Conservation (phyloP, 1,140 invertebrate species). For the Drosophila miranda region DNA sequence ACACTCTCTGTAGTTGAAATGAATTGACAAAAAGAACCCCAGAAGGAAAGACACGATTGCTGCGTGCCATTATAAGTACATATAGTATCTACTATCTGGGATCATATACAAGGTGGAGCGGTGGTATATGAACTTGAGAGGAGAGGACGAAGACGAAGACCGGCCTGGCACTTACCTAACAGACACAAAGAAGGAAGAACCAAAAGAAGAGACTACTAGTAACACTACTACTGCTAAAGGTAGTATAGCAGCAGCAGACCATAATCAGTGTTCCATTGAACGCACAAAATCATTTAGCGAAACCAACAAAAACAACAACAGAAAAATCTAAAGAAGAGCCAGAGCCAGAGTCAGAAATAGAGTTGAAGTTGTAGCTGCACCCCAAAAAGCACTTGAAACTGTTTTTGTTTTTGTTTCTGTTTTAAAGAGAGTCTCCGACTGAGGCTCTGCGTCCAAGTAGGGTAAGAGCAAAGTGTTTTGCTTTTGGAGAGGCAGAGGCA, state of each 20-base stretch:
- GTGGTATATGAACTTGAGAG: constrained; percentile 77
- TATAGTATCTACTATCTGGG: no score
- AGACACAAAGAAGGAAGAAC: constrained; percentile 61
- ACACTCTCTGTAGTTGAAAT: constrained; percentile 56
- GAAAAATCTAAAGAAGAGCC: constrained; percentile 32
- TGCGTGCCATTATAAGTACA: constrained; percentile 63
- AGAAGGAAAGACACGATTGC: constrained; percentile 54
- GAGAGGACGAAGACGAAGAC: constrained; percentile 15
- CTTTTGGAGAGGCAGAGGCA: constrained; percentile 45
- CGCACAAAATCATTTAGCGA: constrained; percentile 82
- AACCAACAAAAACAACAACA: constrained; percentile 69
- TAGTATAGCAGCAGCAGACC: constrained; percentile 50
- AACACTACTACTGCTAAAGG: constrained; percentile 13
- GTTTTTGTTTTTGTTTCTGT: constrained; percentile 66
- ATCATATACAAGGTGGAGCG: constrained; percentile 20
- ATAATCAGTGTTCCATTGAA: constrained; percentile 82
- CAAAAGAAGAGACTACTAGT: constrained; percentile 43
- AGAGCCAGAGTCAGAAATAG: constrained; percentile 36
- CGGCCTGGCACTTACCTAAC: constrained; percentile 36
- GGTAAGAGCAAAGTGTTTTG: constrained; percentile 71
- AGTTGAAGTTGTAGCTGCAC: constrained; percentile 52
- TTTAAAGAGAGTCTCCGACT: constrained; percentile 45
- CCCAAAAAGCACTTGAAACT: constrained; percentile 74
- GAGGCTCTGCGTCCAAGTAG: constrained; percentile 55
- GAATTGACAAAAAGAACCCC: constrained; percentile 53